Evolutionary conservation across 2,888 invertebrate species (phyloP), one percentile per base, ranked within the genome.

Genomic region (Drosophila setosimentum): DNA sequence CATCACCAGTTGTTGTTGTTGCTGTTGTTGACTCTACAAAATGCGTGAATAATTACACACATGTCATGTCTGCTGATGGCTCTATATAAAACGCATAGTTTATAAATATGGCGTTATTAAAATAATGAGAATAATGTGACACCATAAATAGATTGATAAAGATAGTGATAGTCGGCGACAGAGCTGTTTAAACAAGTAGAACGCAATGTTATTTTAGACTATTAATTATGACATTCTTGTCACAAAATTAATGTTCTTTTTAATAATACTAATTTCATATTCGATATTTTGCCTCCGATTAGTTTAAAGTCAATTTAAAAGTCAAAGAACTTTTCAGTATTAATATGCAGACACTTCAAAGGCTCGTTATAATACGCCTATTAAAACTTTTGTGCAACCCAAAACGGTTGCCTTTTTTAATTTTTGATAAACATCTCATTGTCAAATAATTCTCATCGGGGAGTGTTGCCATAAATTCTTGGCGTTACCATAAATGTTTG

Each of bases 401-500:
- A 11, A 37, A 49, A 27, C 33, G 29, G 7, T 33, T 21, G 7
- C 32, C 21, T 30, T 18, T 24, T 27, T 48, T 42, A 30, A 45
- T 33, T 55, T 60, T 45, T 40, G 42, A n/a, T n/a, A 40, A 42
- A 62, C 62, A 58, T 49, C 76, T 70, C 60, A 70, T 70, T 66
- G 70, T 27, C 63, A 63, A 27, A 76, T 80, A 80, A 77, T 42
- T 67, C 55, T 18, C 49, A 7, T 45, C 35, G 29, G 18, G n/a
- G 57, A 21, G 24, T 27, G 30, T 29, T 45, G 54, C 49, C 53
- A 73, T 81, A 78, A 71, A 74, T 82, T 61, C 66, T 45, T 30
- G 61, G 69, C 49, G 61, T 63, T 67, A 70, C 76, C 71, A 84
- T 89, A 78, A 87, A 89, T 83, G 89, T 69, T 73, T 74, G 69